These are phyloP conservation scores for Sinotaia quadrata DNA, from an alignment of 2,888 invertebrate genomes.

Conservation along the genomic window DNA sequence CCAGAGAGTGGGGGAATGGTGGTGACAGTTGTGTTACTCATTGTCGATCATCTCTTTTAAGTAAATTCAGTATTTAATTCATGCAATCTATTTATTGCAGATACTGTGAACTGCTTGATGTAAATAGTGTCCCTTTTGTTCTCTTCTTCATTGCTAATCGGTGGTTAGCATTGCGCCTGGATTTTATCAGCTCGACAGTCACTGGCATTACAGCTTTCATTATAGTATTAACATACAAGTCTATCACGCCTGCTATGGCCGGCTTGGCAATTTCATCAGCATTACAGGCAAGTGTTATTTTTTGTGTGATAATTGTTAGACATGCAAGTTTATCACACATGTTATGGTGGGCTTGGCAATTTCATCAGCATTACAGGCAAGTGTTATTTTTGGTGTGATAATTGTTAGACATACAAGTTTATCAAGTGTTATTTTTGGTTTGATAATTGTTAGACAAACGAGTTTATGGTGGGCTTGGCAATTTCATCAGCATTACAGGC, in stretches of 20 bases:
- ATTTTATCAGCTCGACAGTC: conserved; percentile 62
- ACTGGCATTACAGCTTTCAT: conserved; percentile 52
- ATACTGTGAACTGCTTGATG: conserved; percentile 74
- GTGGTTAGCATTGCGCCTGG: conserved; percentile 75
- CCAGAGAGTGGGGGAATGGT: background rate
- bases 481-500: no score
- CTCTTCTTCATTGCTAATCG: conserved; percentile 75
- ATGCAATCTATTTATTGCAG: conserved; percentile 62
- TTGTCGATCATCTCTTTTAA: background rate
- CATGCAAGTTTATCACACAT: conserved; percentile 67
- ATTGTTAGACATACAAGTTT: no score
- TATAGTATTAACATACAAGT: conserved; percentile 50
- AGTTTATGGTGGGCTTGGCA: no score
- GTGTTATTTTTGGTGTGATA: no score
- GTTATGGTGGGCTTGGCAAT: conserved; percentile 78
- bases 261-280: conserved; percentile 79
- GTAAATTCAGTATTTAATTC: background rate
- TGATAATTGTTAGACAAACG: no score
- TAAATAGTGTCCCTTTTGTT: conserved; percentile 74
- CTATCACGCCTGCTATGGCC: conserved; percentile 75
- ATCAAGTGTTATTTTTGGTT: no score
- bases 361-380: conserved; percentile 76
- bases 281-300: conserved; percentile 73
- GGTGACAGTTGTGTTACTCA: background rate
- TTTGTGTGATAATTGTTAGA: no score